These are phyloP conservation scores for Heterodera filipjevi DNA, from an alignment of 2,888 invertebrate genomes.

Conservation along the genomic window DNA sequence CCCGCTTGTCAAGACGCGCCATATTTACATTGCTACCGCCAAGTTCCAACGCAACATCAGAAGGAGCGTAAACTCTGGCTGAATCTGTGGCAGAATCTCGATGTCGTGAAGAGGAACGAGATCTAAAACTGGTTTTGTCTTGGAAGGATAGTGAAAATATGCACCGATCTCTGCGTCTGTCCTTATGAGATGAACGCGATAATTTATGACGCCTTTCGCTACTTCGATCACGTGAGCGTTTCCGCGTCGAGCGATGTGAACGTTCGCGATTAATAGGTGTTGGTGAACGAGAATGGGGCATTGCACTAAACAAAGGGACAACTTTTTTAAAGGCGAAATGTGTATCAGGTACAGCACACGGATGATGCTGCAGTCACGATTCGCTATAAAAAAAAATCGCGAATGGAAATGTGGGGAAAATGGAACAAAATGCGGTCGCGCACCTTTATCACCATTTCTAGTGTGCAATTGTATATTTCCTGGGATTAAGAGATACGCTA, in stretches of 20 bases:
- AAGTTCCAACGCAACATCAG: conserved; percentile 34
- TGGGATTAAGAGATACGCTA: too few species aligned
- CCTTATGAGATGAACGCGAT: conserved; percentile 3
- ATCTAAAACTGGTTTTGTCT: neutral
- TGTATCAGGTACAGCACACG: too few species aligned
- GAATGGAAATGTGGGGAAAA: too few species aligned
- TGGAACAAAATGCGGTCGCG: too few species aligned
- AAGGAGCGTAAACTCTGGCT: conserved; percentile 23
- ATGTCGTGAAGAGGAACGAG: conserved; percentile 1
- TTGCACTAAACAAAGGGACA: neutral
- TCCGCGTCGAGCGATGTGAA: neutral
- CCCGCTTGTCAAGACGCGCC: conserved; percentile 46
- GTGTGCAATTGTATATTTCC: too few species aligned
- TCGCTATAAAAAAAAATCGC: too few species aligned
- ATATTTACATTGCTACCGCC: conserved; percentile 32
- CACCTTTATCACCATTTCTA: too few species aligned
- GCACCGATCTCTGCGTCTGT: conserved; percentile 17
- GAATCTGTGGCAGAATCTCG: neutral
- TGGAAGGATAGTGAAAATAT: neutral
- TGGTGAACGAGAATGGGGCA: conserved; percentile 12
- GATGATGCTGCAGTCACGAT: too few species aligned
- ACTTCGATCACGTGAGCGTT: conserved; percentile 6
- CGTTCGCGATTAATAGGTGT: neutral
- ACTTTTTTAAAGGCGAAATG: too few species aligned
- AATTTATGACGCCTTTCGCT: conserved; percentile 16